Evolutionary conservation across 1,140 invertebrate genomes (phyloP), one percentile per base, ranked within the genome.

Genomic region (Bombus picipes): DNA sequence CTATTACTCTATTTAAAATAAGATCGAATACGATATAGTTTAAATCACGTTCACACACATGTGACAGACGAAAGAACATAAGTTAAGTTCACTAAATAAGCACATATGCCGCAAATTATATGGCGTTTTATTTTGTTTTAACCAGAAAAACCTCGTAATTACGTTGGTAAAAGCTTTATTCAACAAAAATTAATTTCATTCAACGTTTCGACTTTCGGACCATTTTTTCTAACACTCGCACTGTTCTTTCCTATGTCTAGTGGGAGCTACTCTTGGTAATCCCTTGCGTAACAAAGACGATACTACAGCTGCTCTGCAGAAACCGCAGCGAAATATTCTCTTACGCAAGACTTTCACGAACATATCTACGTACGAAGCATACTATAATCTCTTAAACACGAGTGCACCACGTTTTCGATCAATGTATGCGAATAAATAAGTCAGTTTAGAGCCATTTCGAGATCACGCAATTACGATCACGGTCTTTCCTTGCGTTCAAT

Each of bases 181-280:
- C 5, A 6, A 18, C 5, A 47, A 18, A 47, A 47, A 47, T 47
- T 18, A 47, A 5, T 18, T 47, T 1, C 15, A 47, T 47, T 47
- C 6, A 18, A 47, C 15, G 15, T 47, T 47, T 0, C 47, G 47
- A 18, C 0, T 47, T 47, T 47, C 15, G 1, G 15, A 1, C 0
- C 47, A 18, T 18, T 47, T 47, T 47, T 47, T 18, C 47, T 6
- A 0, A 5, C 47, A 18, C 5, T 47, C 0, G 15, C 0, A 47
- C 15, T 47, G 5, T 47, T 47, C 15, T 47, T 47, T 47, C 0
- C 47, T 18, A 6, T 0, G 47, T 18, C 15, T 0, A 18, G 15
- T 39, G 47, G 6, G 0, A 53, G 6, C 1, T 53, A 22, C 12
- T 5, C 10, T 34, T 22, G 0, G n/a, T 28, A 2, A 41, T 32